Evolutionary conservation across 1,140 invertebrate species (phyloP).

Genomic region (Agrypnia vestita): DNA sequence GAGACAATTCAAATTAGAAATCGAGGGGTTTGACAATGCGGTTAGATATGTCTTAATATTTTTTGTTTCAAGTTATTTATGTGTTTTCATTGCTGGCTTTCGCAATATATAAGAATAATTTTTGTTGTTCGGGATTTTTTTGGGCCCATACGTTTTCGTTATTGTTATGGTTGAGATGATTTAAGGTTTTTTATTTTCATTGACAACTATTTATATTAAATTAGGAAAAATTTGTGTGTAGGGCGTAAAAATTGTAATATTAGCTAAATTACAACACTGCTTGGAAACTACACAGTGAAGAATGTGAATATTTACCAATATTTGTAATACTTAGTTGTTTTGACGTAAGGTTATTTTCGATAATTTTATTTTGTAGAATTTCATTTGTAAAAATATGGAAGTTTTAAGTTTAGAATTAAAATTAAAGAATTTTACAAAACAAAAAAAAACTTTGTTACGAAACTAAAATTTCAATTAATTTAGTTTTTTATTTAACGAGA

Average conservation of each 20-base stretch:
- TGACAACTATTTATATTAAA: conserved; percentile 4
- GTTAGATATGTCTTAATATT: no score
- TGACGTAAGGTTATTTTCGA: background rate
- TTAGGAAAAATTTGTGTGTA: background rate
- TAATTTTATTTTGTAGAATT: background rate
- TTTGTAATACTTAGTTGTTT: background rate
- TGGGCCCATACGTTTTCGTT: conserved; percentile 28
- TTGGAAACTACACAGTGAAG: conserved; percentile 4
- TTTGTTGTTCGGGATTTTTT: conserved; percentile 21
- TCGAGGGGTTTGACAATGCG: no score
- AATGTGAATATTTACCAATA: conserved; percentile 2
- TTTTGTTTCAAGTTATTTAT: no score
- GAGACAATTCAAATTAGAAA: no score
- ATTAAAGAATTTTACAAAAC: no score
- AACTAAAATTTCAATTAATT: background rate
- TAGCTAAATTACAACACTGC: conserved; percentile 27
- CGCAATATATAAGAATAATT: background rate
- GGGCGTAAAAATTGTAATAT: conserved; percentile 12
- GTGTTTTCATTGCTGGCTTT: no score
- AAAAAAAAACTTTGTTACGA: no score
- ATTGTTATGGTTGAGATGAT: conserved; percentile 22
- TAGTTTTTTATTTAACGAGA: conserved; percentile 3
- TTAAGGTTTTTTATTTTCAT: conserved; percentile 20
- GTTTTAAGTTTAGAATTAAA: no score
- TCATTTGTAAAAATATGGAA: background rate